These are phyloP conservation scores for Stegostoma tigrinum DNA, from an alignment of 2,113 vertebrate genomes.

Conservation along the genomic window DNA sequence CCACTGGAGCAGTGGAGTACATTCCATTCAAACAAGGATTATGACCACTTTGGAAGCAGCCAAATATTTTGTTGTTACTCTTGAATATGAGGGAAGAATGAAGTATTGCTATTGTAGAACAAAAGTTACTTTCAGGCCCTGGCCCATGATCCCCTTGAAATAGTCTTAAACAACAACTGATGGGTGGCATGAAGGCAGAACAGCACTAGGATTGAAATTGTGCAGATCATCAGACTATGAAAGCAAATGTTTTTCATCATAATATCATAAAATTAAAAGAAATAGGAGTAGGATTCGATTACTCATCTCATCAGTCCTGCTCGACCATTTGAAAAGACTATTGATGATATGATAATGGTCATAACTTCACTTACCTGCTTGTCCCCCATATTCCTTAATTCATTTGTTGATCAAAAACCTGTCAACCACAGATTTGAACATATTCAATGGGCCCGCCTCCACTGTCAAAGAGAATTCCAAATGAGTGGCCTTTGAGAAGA, in stretches of 20 bases:
- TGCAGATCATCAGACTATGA: not conserved
- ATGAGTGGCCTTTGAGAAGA: too few species aligned
- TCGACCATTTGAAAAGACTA: too few species aligned
- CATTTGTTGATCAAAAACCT: too few species aligned
- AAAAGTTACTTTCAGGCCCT: not conserved
- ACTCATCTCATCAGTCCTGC: too few species aligned
- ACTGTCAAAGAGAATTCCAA: too few species aligned
- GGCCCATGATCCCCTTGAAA: not conserved
- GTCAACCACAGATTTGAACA: too few species aligned
- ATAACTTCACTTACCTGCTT: too few species aligned
- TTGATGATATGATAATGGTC: too few species aligned
- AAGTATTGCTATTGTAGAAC: not conserved
- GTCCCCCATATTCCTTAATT: too few species aligned
- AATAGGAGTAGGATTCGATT: too few species aligned
- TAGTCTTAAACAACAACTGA: not conserved
- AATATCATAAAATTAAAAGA: too few species aligned
- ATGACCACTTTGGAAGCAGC: not conserved
- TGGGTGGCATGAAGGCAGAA: not conserved
- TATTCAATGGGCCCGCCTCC: too few species aligned
- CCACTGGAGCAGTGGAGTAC: not conserved
- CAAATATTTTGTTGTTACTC: not conserved
- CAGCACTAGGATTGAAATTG: not conserved
- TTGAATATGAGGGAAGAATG: not conserved
- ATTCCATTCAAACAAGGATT: not conserved
- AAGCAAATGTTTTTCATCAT: not conserved